These are phyloP conservation scores for Dryococelus australis DNA, from an alignment of 2,888 invertebrate species.

Conservation along the genomic window DNA sequence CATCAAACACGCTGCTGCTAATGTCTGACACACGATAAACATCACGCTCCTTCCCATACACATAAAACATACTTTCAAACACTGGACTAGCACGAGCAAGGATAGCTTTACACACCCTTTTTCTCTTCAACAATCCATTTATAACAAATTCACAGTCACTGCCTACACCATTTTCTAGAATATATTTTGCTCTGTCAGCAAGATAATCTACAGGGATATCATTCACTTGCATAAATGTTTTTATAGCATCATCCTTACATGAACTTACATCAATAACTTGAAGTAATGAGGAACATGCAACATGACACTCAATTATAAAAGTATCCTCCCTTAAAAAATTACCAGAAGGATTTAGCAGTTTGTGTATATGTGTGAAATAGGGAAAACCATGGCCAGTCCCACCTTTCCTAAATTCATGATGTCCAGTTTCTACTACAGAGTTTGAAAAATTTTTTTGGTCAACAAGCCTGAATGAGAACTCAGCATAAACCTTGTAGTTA, in stretches of 20 bases:
- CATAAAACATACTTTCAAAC: background rate
- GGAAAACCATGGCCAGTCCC: background rate
- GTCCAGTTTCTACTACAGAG: background rate
- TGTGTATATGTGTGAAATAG: background rate
- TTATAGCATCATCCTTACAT: background rate
- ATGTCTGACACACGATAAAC: background rate
- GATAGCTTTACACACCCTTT: background rate
- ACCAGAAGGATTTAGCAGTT: background rate
- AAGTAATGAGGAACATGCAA: background rate
- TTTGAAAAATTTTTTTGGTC: background rate
- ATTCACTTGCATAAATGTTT: background rate
- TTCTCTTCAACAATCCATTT: background rate
- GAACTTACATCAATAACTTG: background rate
- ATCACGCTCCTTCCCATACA: background rate
- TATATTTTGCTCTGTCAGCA: background rate
- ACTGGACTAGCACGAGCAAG: background rate
- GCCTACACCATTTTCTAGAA: background rate
- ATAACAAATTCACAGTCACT: background rate
- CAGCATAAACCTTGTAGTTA: background rate
- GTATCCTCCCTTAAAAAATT: background rate
- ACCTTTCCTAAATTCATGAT: background rate
- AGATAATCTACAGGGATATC: background rate
- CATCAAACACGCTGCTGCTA: background rate
- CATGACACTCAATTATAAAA: background rate
- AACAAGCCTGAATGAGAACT: background rate